A percentile compares a stretch with the other conserved stretches of the same genome.
Evolutionary conservation across 2,113 vertebrate species (phyloP).

Genomic region (Haplotaxodon microlepis): DNA sequence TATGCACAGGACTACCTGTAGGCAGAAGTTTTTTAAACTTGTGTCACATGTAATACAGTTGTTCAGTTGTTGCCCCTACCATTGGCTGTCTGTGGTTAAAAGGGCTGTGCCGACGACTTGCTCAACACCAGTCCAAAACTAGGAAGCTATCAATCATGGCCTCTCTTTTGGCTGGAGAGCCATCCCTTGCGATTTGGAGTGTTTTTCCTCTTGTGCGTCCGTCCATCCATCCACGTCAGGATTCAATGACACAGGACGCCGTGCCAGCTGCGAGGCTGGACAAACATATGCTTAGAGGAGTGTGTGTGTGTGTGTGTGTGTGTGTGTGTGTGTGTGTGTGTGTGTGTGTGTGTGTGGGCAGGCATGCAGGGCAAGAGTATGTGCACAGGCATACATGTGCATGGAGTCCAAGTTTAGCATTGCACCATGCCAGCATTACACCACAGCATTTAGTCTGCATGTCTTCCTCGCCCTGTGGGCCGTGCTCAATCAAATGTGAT

Average conservation of each 20-base stretch:
- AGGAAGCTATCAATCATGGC: constrained; percentile 44
- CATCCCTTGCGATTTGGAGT: constrained; percentile 29
- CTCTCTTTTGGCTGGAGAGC: constrained; percentile 33
- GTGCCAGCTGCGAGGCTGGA: constrained; percentile 14
- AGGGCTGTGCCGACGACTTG: background rate
- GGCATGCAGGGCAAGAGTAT: background rate
- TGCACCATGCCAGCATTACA: constrained; percentile 12
- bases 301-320: background rate
- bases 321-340: background rate
- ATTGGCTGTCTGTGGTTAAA: constrained; percentile 4
- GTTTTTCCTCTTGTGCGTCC: constrained; percentile 7
- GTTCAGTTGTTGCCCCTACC: background rate
- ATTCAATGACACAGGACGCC: constrained; percentile 21
- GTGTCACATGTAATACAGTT: background rate
- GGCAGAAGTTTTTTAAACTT: background rate
- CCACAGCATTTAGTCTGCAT: constrained; percentile 41
- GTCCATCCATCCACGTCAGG: constrained; percentile 36
- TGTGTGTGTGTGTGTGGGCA: background rate
- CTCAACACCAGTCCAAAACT: constrained; percentile 16
- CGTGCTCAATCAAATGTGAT: constrained; percentile 41
- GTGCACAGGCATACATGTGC: background rate
- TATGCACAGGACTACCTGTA: background rate
- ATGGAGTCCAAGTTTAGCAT: constrained; percentile 27
- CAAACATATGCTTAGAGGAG: constrained; percentile 7
- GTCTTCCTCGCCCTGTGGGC: constrained; percentile 30